Evolutionary conservation across 2,888 invertebrate species (phyloP), one percentile per base, ranked within the genome.

Genomic region (Leptarthrus brevirostris): DNA sequence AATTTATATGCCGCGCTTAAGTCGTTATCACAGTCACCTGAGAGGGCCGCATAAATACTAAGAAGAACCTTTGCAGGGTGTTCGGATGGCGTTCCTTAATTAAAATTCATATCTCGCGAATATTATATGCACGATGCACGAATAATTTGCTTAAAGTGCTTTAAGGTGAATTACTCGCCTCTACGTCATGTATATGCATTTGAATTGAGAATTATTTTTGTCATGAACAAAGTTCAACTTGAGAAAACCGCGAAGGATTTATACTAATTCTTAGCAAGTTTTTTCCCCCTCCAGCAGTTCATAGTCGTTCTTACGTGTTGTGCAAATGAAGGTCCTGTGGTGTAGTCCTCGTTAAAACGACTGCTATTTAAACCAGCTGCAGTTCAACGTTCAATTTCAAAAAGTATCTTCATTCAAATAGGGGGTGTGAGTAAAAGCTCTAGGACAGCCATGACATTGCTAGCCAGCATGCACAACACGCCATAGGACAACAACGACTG

Each of bases 31-130:
- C 54, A 54, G 54, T 22, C 26, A 14, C n/a, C 14, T 26, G 22
- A 24, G 12, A 24, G 22, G 22, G 54, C 26, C 14, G 14, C 54
- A 54, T 54, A 54, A 54, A 54, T 54, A 54, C 26, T 24, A n/a
- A 54, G 14, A n/a, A n/a, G n/a, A n/a, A n/a, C n/a, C n/a, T n/a
- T n/a, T n/a, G 24, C 20, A 12, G 54, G 14, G 54, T 54, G 5
- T 24, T 54, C 54, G n/a, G 24, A 22, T 54, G 26, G 54, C 54
- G 24, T 14, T 54, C n/a, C 54, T 22, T 26, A 54, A 54, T 54
- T 54, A 54, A 54, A 54, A 54, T 54, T 54, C 54, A 54, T 54
- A 24, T 54, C 54, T 54, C 54, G 54, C 22, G 54, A 54, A 54
- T 22, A 22, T 24, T 54, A 54, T 54, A 54, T 54, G 54, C 54